Percentiles rank a stretch among this genome's conserved stretches.
Evolutionary conservation across 2,888 invertebrate genomes (phyloP).

Genomic region (Drosophila anomelani): DNA sequence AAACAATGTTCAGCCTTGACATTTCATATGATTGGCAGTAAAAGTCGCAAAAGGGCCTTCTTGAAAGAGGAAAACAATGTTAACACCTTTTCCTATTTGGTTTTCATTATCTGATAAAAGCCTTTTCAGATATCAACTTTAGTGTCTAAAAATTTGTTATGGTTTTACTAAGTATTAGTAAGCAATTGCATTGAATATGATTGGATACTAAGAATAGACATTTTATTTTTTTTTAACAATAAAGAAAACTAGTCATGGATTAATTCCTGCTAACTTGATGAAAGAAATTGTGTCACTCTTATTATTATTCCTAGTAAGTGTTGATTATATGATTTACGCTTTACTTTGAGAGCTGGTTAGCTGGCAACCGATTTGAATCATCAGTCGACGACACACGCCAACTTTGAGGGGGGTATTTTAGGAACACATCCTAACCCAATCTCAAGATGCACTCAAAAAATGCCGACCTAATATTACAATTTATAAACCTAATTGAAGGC

Average conservation of each 20-base stretch:
- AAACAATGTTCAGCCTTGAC: background rate
- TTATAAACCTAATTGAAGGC: constrained; percentile 50
- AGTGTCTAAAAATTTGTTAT: background rate
- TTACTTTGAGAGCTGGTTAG: background rate
- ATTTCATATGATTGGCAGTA: background rate
- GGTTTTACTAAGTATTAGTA: too few relatives aligned
- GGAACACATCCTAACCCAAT: background rate
- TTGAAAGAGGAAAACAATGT: background rate
- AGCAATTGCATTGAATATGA: background rate
- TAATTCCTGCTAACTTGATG: background rate
- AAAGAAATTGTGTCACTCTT: constrained; percentile 15
- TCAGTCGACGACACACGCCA: constrained; percentile 4
- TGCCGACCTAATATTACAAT: constrained; percentile 27
- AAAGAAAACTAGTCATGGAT: background rate
- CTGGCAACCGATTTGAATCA: constrained; percentile 16
- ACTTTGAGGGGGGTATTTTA: constrained; percentile 1
- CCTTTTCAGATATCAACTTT: constrained; percentile 1
- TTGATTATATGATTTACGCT: constrained; percentile 3
- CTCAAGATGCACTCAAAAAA: constrained; percentile 25
- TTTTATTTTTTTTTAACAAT: background rate
- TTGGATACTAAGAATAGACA: too few relatives aligned
- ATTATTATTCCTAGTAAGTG: constrained; percentile 7
- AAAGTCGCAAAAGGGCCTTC: background rate
- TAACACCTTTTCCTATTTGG: background rate
- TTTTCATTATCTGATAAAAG: background rate